A percentile compares a stretch with the other conserved stretches of the same genome.
These are phyloP conservation scores for Drepana arcuata DNA, from an alignment of 1,140 invertebrate genomes.

Conservation along the genomic window DNA sequence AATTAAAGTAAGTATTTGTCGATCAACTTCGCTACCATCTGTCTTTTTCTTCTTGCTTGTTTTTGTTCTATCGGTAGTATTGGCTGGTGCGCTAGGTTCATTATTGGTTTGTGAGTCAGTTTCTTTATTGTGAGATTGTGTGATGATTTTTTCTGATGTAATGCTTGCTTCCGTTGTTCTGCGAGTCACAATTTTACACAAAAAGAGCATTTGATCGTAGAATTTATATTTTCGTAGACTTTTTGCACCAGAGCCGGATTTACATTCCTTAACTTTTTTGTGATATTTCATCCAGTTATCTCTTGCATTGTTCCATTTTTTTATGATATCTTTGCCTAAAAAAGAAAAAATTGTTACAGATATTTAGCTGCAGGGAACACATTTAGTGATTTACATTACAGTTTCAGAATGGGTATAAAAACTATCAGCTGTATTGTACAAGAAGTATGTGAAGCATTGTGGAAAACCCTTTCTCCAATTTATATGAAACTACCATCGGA, in stretches of 20 bases:
- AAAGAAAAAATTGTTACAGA: slow-evolving; percentile 15
- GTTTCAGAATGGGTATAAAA: neutral
- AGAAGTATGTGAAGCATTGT: slow-evolving; percentile 9
- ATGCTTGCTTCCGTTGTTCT: slow-evolving; percentile 10
- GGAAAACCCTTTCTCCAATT: slow-evolving; percentile 7
- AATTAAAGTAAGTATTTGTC: slow-evolving; percentile 25
- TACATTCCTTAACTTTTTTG: slow-evolving; percentile 20
- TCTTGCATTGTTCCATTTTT: slow-evolving; percentile 19
- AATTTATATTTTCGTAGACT: slow-evolving; percentile 25
- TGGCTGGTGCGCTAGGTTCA: slow-evolving; percentile 15
- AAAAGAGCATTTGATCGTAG: slow-evolving; percentile 20
- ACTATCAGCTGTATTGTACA: slow-evolving; percentile 6
- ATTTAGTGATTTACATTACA: slow-evolving; percentile 2
- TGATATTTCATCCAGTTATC: slow-evolving; percentile 18
- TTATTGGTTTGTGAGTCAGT: slow-evolving; percentile 20
- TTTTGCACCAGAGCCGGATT: slow-evolving; percentile 22
- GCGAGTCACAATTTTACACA: slow-evolving; percentile 14
- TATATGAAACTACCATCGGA: slow-evolving; percentile 9
- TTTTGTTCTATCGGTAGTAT: slow-evolving; percentile 18
- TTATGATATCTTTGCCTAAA: slow-evolving; percentile 15
- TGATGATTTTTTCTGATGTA: slow-evolving; percentile 9
- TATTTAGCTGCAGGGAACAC: slow-evolving; percentile 10
- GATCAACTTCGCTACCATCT: slow-evolving; percentile 21
- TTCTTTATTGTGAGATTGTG: slow-evolving; percentile 22
- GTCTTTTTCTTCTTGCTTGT: slow-evolving; percentile 19